A percentile compares a stretch with the other conserved stretches of the same genome.
Conservation (phyloP, 2,797 vertebrate species). For the Rachycentron canadum region DNA sequence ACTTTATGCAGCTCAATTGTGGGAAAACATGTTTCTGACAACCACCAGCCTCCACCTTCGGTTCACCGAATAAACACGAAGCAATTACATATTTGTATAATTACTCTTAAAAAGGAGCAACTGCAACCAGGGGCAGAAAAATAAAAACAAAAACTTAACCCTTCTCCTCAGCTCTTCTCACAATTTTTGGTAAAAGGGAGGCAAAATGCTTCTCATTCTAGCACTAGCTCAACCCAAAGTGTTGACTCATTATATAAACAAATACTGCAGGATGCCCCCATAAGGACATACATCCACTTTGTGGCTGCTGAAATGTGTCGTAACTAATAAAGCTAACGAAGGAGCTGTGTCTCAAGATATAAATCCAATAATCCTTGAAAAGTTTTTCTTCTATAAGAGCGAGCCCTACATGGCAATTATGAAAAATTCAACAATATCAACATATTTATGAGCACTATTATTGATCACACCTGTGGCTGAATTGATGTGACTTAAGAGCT, state of each 20-base stretch:
- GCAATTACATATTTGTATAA: constrained; percentile 25
- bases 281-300: constrained; percentile 28
- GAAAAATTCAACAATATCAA: not conserved
- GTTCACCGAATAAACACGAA: not conserved
- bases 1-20: constrained; percentile 22
- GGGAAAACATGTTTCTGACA: constrained; percentile 20
- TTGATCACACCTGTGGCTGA: not conserved
- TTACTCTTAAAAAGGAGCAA: constrained; percentile 15
- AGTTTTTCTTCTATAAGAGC: not conserved
- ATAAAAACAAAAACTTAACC: constrained; percentile 17
- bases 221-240: constrained; percentile 33
- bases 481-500: constrained; percentile 11
- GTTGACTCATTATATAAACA: constrained; percentile 55
- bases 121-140: constrained; percentile 7
- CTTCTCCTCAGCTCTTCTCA: not conserved
- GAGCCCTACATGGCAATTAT: not conserved
- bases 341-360: not conserved
- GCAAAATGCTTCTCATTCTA: not conserved
- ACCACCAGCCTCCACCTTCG: not conserved
- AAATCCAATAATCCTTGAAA: not conserved
- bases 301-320: not conserved
- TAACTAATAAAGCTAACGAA: not conserved
- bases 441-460: not conserved
- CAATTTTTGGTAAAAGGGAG: constrained; percentile 22
- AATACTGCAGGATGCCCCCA: constrained; percentile 37